These are phyloP conservation scores for Acanthisitta chloris DNA, from an alignment of 2,113 vertebrate species.

Conservation along the genomic window DNA sequence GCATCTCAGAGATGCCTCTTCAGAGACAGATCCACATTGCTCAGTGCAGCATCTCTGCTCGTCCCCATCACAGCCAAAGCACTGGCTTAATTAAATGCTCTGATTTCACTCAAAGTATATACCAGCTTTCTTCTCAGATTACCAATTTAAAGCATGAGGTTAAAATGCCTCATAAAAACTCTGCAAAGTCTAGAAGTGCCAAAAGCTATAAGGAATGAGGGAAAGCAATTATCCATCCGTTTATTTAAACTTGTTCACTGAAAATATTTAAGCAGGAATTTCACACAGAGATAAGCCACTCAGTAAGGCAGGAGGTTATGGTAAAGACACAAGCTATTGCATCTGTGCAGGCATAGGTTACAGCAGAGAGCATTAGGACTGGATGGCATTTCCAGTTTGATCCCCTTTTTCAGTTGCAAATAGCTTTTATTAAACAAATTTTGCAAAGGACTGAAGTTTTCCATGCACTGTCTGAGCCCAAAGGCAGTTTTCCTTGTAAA, in stretches of 20 bases:
- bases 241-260: conserved; percentile 62
- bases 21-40: background rate
- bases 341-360: background rate
- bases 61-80: background rate
- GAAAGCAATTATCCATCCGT: conserved; percentile 3
- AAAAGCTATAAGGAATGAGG: background rate
- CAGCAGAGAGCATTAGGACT: background rate
- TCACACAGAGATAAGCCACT: conserved; percentile 32
- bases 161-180: background rate
- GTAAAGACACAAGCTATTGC: background rate
- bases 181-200: background rate
- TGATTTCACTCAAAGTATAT: background rate
- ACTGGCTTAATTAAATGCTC: background rate
- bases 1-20: background rate
- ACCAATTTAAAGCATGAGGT: background rate
- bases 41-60: background rate
- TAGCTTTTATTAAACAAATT: conserved; percentile 3
- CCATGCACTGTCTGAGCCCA: background rate
- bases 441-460: background rate
- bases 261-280: conserved; percentile 57
- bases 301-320: background rate
- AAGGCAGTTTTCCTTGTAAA: conserved; percentile 35
- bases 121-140: background rate
- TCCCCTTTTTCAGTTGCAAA: background rate
- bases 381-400: conserved; percentile 8